Base-by-base conservation (phyloP, 64 coral and sea anemone species). In the Actinia tenebrosa region DNA sequence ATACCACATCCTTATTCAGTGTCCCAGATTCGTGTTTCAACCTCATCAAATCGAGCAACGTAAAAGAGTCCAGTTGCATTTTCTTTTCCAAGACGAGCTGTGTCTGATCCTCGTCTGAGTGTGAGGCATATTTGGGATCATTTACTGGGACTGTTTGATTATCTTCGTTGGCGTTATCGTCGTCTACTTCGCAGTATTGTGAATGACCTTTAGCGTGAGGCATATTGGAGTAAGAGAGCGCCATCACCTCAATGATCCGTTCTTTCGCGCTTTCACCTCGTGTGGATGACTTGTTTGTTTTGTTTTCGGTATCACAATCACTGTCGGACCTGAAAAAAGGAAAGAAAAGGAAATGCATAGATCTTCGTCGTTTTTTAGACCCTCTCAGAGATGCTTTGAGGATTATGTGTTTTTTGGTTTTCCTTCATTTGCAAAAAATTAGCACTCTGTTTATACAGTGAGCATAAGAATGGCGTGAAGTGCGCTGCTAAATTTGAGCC, bases 1-100 rank as follows among this genome's bases (percentile, higher is more conserved):
- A 98, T 0, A 92, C 88, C 53, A 95, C 85, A 15, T 95, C 90
- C 56, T 87, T 95, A 71, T 98, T 94, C 4, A 98, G 61, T 26
- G 45, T 79, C 59, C 96, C 96, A 10, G 84, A 53, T 53, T 64
- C 60, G 4, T 89, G 44, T 80, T 95, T 87, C 3, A 43, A 71
- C 19, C 77, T 84, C 23, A 96, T 92, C 27, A 96, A 84, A 16
- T 92, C 82, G 44, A 87, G 80, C 47, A 96, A 93, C 27, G 88
- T 84, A 50, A 83, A 63, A 9, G 85, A 90, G 1, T 60, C 25
- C 63, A 27, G 19, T 17, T 89, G 60, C 23, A 86, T 89, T 1
- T 71, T 56, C 59, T 86, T 84, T 13, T 88, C 87, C 20, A 88
- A 78, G 23, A 84, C 43, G 80, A 69, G 44, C 30, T 75, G 87